Evolutionary conservation across 2,888 invertebrate species (phyloP), one percentile per base, ranked within the genome.

Genomic region (Artemia sinica): DNA sequence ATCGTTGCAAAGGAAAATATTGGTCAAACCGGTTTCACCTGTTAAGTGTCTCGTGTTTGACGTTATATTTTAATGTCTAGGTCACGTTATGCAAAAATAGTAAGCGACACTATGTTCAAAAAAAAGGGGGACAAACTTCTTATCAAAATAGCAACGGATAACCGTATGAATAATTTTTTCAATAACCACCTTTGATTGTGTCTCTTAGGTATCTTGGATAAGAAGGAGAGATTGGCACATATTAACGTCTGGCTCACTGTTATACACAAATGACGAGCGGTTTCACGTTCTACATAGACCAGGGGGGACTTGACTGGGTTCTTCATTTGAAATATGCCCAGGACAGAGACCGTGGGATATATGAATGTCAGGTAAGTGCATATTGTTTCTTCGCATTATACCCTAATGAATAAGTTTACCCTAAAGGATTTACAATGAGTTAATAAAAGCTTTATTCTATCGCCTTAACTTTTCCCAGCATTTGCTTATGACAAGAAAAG

Each of bases 161-260:
- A 41, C 41, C 2, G 41, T 41, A 41, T 0, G 0, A 41, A 41
- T 41, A 41, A 41, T 41, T 2, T 41, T 41, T 41, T 41, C 41
- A 41, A 41, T 41, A 41, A 41, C 41, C 41, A 41, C 41, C 2
- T 41, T 41, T 3, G 41, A 41, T 2, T 41, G 41, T 65, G n/a
- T 13, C 9, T 10, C 12, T 41, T 50, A 70, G 70, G 68, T 70
- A 8, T 70, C 70, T 14, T 70, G 70, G 70, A 66, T 70, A 14
- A 28, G 70, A 13, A 67, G 68, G 28, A 65, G 70, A 66, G 70
- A 70, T 14, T 70, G 70, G 70, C 70, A 70, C 68, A 70, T 70
- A 49, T 48, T 70, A 51, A 65, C 70, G 14, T 70, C 70, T 14
- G 70, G 70, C 4, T 65, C 65, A 14, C 66, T 65, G 49, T 41